Base-by-base conservation (phyloP, 2,113 vertebrate genomes). In the Nerophis lumbriciformis region DNA sequence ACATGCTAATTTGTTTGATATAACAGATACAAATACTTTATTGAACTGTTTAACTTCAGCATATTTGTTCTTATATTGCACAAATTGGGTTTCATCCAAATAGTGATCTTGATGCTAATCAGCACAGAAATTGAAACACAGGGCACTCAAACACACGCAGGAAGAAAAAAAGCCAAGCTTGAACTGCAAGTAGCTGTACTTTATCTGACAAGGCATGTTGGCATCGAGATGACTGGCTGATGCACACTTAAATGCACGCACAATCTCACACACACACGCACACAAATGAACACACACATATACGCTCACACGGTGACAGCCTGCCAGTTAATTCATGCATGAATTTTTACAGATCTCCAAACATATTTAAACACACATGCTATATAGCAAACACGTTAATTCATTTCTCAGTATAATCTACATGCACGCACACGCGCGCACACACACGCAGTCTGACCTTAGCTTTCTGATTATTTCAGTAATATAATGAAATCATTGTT, bases 401-500 rank as follows among this genome's bases (percentile, higher is more conserved):
- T 35, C n/a, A 5, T 38, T 54, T 16, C 48, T 15, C 15, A 63
- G 42, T 49, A 38, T 8, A 47, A 61, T 48, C 61, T 50, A 39
- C 53, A 52, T 15, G 42, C 65, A 66, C 48, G 36, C 37, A 52
- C 53, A 59, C 36, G 14, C 21, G 51, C 55, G 48, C n/a, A 8
- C 61, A 65, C 58, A 56, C 11, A 9, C 59, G 63, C 62, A 21
- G 47, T 35, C 42, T 59, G 63, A 78, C 62, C 62, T 63, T 66
- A 58, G 59, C 64, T 54, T 66, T 72, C 69, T 66, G 61, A 79
- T 76, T 70, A 71, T 77, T 74, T 72, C 61, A 55, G 70, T 49
- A 19, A 71, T 58, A 86, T 81, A 85, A 88, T 83, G 83, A 79
- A 80, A 83, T 79, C 79, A 79, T 84, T 86, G 85, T 85, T 83